Evolutionary conservation across 2,113 vertebrate genomes (phyloP).

Genomic region (Pituophis catenifer): DNA sequence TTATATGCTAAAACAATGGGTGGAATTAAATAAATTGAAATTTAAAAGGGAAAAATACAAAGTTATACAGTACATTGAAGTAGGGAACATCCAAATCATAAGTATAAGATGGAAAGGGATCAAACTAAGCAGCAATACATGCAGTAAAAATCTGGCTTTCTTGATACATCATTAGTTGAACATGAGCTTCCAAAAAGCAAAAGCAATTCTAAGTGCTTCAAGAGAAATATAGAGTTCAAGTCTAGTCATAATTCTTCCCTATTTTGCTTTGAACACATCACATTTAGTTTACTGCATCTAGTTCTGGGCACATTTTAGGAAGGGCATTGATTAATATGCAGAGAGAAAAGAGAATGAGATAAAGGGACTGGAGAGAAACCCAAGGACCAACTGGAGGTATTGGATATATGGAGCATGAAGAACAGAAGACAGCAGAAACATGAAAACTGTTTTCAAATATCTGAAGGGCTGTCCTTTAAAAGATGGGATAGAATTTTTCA

Average conservation of each 20-base stretch:
- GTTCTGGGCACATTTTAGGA: not conserved
- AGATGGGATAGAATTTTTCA: not conserved
- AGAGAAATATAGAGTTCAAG: not conserved
- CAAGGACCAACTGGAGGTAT: not conserved
- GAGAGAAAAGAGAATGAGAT: not conserved
- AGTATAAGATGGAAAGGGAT: not conserved
- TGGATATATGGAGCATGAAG: not conserved
- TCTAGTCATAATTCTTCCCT: not conserved
- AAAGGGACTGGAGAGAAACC: not conserved
- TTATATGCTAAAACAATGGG: not conserved
- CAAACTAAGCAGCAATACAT: not conserved
- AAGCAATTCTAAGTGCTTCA: not conserved
- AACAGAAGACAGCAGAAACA: not conserved
- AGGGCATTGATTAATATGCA: not conserved
- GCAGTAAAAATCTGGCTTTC: not conserved
- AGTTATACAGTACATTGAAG: not conserved
- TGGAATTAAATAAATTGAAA: not conserved
- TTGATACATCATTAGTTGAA: not conserved
- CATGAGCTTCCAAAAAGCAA: not conserved
- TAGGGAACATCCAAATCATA: not conserved
- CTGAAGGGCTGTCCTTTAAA: not conserved
- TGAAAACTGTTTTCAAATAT: not conserved
- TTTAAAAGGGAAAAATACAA: not conserved
- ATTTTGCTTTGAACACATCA: not conserved
- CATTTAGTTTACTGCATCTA: not conserved